A percentile compares a stretch with the other conserved stretches of the same genome.
These are phyloP conservation scores for Gouania willdenowi DNA, from an alignment of 2,797 vertebrate species.

Conservation along the genomic window DNA sequence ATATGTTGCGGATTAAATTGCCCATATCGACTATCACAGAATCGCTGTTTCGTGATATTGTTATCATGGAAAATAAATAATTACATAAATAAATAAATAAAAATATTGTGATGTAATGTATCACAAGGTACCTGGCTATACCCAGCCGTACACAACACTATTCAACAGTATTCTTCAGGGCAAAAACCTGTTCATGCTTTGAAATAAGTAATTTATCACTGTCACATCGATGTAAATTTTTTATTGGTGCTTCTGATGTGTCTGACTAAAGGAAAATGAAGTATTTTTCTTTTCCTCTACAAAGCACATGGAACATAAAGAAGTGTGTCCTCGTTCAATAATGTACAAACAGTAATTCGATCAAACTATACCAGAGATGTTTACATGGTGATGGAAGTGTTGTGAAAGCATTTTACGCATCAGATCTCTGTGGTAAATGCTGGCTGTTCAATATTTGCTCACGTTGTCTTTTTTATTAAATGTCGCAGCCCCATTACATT, in stretches of 20 bases:
- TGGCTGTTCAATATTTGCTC: slow-evolving; percentile 39
- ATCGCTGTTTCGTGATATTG: no score
- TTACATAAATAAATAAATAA: no score
- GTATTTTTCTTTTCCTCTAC: slow-evolving; percentile 42
- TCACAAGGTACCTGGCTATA: no score
- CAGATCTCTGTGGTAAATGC: slow-evolving; percentile 36
- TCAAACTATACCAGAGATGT: slow-evolving; percentile 16
- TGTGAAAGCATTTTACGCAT: slow-evolving; percentile 10
- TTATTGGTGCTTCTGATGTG: slow-evolving; percentile 54
- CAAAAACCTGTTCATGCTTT: slow-evolving; percentile 54
- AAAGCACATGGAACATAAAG: slow-evolving; percentile 28
- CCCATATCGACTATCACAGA: no score
- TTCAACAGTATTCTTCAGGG: slow-evolving; percentile 43
- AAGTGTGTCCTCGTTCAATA: slow-evolving; percentile 41
- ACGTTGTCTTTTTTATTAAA: slow-evolving; percentile 64
- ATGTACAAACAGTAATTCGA: slow-evolving; percentile 35
- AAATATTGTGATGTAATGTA: no score
- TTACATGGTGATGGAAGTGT: no score
- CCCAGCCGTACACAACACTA: no score
- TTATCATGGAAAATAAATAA: no score
- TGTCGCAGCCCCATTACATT: slow-evolving; percentile 61
- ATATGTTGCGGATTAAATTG: no score
- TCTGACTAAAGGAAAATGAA: slow-evolving; percentile 58
- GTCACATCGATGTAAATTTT: slow-evolving; percentile 54
- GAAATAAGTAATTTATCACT: slow-evolving; percentile 70